These are phyloP conservation scores for Phaedon cochleariae DNA, from an alignment of 2,888 invertebrate genomes.

Conservation along the genomic window DNA sequence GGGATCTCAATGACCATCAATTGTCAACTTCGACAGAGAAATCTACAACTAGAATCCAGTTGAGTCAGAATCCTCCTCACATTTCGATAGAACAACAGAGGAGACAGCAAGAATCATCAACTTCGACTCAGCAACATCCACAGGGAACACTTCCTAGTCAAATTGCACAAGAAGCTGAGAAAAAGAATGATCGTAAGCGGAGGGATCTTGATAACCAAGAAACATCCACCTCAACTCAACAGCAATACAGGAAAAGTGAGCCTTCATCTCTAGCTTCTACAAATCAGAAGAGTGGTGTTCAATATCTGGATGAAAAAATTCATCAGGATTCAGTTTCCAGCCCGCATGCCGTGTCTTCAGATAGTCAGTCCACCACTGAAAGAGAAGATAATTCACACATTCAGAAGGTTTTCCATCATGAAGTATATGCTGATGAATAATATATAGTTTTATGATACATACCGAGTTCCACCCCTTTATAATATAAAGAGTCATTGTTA, in stretches of 20 bases:
- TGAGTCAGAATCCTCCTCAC: background rate
- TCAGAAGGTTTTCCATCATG: background rate
- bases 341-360: background rate
- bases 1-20: background rate
- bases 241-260: background rate
- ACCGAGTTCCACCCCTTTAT: too few species aligned
- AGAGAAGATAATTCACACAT: background rate
- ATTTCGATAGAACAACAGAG: background rate
- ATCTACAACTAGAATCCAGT: background rate
- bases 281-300: background rate
- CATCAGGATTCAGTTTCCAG: background rate
- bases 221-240: background rate
- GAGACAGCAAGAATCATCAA: too few species aligned
- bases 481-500: too few species aligned
- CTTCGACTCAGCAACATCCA: too few species aligned
- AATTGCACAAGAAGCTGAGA: too few species aligned
- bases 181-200: too few species aligned
- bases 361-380: background rate
- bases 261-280: background rate
- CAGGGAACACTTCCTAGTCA: too few species aligned
- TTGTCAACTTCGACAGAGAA: background rate
- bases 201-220: too few species aligned
- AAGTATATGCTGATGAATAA: too few species aligned
- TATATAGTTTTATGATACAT: too few species aligned
- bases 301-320: background rate